These are phyloP conservation scores for Melipona quadrifasciata DNA, from an alignment of 1,140 invertebrate species.

Conservation along the genomic window DNA sequence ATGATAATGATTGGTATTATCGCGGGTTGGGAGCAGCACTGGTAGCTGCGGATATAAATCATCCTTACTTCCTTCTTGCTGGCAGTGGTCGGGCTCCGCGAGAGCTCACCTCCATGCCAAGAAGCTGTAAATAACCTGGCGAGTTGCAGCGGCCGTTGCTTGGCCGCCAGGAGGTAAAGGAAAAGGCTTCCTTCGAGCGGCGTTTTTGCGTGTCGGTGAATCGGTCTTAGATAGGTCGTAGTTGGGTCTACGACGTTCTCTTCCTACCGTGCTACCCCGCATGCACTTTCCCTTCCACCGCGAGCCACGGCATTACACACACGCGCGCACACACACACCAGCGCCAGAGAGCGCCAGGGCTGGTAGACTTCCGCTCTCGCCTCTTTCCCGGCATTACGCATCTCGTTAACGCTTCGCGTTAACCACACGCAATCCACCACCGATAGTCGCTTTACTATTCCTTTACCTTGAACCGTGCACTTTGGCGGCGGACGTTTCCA, in stretches of 20 bases:
- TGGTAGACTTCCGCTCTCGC: constrained; percentile 14
- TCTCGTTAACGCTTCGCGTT: constrained; percentile 54
- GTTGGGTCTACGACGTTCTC: constrained; percentile 32
- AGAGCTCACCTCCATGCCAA: constrained; percentile 78
- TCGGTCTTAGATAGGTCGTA: constrained; percentile 48
- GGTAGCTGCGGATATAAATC: constrained; percentile 83
- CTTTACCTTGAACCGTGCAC: not conserved
- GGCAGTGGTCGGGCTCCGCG: constrained; percentile 61
- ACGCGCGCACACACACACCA: too few relatives aligned
- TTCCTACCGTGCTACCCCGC: constrained; percentile 51
- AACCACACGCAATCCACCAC: constrained; percentile 31
- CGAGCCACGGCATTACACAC: too few relatives aligned
- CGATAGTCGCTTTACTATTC: not conserved
- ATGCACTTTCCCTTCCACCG: constrained; percentile 27
- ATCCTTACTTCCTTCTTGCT: constrained; percentile 82
- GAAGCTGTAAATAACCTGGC: constrained; percentile 80
- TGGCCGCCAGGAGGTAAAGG: constrained; percentile 50
- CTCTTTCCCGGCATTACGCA: constrained; percentile 48
- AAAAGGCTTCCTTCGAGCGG: constrained; percentile 36
- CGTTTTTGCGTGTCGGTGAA: constrained; percentile 26
- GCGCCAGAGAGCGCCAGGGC: not conserved
- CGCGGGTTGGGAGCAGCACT: constrained; percentile 81
- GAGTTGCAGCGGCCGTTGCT: constrained; percentile 66
- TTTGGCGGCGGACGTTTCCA: not conserved
- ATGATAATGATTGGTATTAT: constrained; percentile 83